These are phyloP conservation scores for Daphoenositta chrysoptera DNA, from an alignment of 2,113 vertebrate species.

Conservation along the genomic window DNA sequence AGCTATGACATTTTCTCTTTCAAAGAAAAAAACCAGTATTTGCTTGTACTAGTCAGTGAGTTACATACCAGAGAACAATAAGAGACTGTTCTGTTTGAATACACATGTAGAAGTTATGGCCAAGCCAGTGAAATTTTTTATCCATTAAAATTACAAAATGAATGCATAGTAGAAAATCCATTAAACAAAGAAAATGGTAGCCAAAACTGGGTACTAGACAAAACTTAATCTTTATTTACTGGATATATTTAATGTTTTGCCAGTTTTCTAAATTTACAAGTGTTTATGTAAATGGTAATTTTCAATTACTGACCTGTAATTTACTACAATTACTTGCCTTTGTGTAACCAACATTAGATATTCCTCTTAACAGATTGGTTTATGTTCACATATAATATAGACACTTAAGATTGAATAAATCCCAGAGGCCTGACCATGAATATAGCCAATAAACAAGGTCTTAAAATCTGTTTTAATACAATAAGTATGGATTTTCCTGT, in stretches of 20 bases:
- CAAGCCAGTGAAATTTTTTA: neutral
- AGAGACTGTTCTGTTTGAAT: neutral
- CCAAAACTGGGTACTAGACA: neutral
- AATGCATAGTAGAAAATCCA: neutral
- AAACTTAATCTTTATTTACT: neutral
- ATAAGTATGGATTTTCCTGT: constrained; percentile 42
- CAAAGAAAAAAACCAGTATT: neutral
- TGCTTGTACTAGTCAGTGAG: neutral
- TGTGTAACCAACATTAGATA: neutral
- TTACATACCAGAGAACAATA: neutral
- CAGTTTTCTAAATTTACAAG: neutral
- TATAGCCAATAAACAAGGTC: constrained; percentile 7
- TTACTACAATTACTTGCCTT: neutral
- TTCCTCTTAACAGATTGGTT: neutral
- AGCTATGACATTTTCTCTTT: neutral
- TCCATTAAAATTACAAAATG: neutral
- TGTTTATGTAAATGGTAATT: neutral
- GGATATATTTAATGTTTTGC: neutral
- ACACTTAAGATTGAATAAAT: constrained; percentile 30
- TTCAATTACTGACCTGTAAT: constrained; percentile 13
- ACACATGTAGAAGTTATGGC: neutral
- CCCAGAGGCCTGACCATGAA: neutral
- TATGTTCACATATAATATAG: neutral
- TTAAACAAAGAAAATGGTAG: neutral
- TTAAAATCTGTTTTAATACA: constrained; percentile 18